Evolutionary conservation across 2,888 invertebrate species (phyloP).

Genomic region (Pyrgus malvae): DNA sequence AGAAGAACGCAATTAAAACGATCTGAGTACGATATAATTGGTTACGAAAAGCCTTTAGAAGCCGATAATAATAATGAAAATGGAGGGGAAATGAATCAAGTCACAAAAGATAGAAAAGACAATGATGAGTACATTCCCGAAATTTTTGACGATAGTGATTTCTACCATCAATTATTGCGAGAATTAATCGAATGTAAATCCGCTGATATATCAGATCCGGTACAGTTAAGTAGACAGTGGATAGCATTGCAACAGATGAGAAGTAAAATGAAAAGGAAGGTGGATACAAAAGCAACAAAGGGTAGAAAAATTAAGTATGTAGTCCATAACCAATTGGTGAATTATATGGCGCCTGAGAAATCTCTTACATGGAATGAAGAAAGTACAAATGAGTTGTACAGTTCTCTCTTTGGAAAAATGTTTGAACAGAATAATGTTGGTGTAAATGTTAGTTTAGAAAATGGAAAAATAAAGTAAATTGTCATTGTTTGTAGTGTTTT

Average conservation of each 20-base stretch:
- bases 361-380: conserved; percentile 87
- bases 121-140: conserved; percentile 86
- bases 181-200: conserved; percentile 97
- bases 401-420: conserved; percentile 89
- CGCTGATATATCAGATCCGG: conserved; percentile 90
- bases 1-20: conserved; percentile 90
- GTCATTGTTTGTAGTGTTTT: conserved; percentile 14
- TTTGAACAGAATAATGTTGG: conserved; percentile 73
- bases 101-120: conserved; percentile 56
- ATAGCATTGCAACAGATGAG: conserved; percentile 94
- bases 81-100: conserved; percentile 42
- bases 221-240: conserved; percentile 94
- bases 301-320: conserved; percentile 94
- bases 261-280: conserved; percentile 94
- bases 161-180: conserved; percentile 95
- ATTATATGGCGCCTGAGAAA: conserved; percentile 93
- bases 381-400: conserved; percentile 90
- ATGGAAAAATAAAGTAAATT: conserved; percentile 52
- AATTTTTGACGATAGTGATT: conserved; percentile 98
- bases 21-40: conserved; percentile 86
- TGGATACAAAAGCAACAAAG: conserved; percentile 97
- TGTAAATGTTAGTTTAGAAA: conserved; percentile 57
- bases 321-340: conserved; percentile 92
- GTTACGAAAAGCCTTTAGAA: conserved; percentile 59
- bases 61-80: conserved; percentile 42